Base-by-base conservation (phyloP, 2,888 invertebrate species). In the Neuroscelio doddi region DNA sequence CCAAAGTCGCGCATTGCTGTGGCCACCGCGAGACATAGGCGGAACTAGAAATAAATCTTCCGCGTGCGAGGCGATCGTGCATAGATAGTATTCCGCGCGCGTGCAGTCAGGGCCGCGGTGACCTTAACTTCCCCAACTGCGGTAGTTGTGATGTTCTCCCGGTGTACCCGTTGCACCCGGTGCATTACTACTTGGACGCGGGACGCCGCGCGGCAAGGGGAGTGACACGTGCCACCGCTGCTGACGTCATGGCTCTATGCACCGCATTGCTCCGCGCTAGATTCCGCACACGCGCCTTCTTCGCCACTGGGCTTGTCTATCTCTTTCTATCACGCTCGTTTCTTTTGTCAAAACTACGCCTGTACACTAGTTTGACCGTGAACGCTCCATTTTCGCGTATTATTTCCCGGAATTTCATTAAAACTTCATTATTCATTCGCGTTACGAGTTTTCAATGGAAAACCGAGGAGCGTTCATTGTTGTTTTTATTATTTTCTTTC, bases 71-170 rank as follows among this genome's bases (percentile, higher is more conserved):
- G 52, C 70, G 65, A 69, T 65, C 45, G 62, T 69, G 69, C 72
- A 74, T 68, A 74, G 73, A 78, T 74, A 78, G 75, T 74, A 75
- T 76, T 75, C 75, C 74, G 77, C 86, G 85, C 85, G 82, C 85
- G 84, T 85, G 85, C 84, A 85, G 81, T 84, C 86, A 86, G 87
- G 88, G 88, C 87, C 88, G 87, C 87, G 86, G 86, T 87, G 87
- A 87, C 87, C 87, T 87, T 87, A 87, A 80, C 85, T 86, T 85
- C 86, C 86, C 85, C 86, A 50, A 17, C 59, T 45, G 61, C 39
- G 55, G 50, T 56, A 58, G 49, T 53, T 50, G 12, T 16, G 3
- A n/a, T 16, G 12, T 64, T 56, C 61, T 52, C 47, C 75, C 78
- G 77, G 61, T 64, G 57, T 46, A 56, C 45, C 55, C 57, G 55